Evolutionary conservation across 2,797 vertebrate genomes (phyloP), one percentile per base, ranked within the genome.

Genomic region (Dendrocincla tyrannina): DNA sequence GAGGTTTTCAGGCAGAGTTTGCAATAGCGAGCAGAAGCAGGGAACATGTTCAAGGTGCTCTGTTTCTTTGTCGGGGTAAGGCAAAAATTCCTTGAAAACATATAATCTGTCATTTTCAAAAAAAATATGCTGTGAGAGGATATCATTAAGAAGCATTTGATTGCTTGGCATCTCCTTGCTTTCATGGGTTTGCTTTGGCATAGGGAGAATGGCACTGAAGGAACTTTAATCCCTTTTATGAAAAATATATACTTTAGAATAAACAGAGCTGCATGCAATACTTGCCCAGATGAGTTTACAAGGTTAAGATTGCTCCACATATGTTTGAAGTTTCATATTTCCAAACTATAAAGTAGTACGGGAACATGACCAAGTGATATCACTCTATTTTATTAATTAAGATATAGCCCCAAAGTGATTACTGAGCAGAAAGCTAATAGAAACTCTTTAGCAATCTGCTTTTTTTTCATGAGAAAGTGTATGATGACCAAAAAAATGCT

Each of bases 181-280:
- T 76, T 56, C 58, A 78, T 49, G 46, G 32, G 6, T 95, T 95
- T 84, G 25, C 59, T 84, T 79, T 91, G 83, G 74, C 80, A 84
- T 35, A 33, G 7, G 24, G 20, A 91, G 55, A 74, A 63, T 91
- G 73, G 70, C 63, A 87, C 80, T 88, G 50, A 33, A 86, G 27
- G 62, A 95, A 81, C 69, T 88, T 86, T 33, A 91, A 91, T 67
- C 25, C 32, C 42, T 67, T 87, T 87, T 56, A 76, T 93, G 59
- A 73, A 95, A 91, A 86, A 69, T 9, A 8, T 82, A 62, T 84
- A 47, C 95, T 93, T 93, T 86, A 91, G 88, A 88, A 82, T 80
- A 94, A 94, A 82, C 55, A 85, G 60, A 70, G 41, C 39, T 74
- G 64, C 59, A 69, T 69, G 39, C 47, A 86, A 24, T 44, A 35